Base-by-base conservation (phyloP, 2,888 invertebrate species). In the Deilephila elpenor region DNA sequence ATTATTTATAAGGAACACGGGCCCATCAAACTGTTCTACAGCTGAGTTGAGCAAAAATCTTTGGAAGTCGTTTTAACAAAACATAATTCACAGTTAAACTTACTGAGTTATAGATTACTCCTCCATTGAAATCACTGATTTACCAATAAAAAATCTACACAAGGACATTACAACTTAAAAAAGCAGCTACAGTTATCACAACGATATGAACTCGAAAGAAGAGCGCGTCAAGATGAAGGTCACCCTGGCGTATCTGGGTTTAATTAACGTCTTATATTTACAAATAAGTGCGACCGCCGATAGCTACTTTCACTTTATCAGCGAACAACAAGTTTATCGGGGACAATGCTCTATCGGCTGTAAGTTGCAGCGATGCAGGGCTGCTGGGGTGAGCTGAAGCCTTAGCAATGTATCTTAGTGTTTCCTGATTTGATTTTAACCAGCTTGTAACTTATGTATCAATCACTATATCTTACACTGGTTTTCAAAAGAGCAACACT, bases 341-440 rank as follows among this genome's bases (percentile, higher is more conserved):
- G 93, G 92, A 90, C 93, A 93, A 91, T 94, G 93, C 93, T 84
- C 93, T 93, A 93, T 93, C 93, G 89, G 85, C 79, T 83, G 82
- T 78, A 82, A 83, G 78, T 83, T 82, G 81, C 84, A 88, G 86
- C 88, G 82, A 74, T 74, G 59, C 78, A 89, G 89, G 90, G 88
- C 72, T 89, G 87, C n/a, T 59, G 53, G 51, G 56, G 53, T 53
- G 2, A 29, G 29, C 51, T 32, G 19, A 71, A 11, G 17, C 3
- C 51, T 51, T 51, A 4, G 0, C 29, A 6, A 8, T 29, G 5
- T 1, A n/a, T 56, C 11, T 14, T 8, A 5, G 29, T 5, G n/a
- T 20, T 29, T 29, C 61, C 29, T 61, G 25, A 61, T 44, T 44
- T 44, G 3, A 1, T 44, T 11, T 25, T 1, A 25, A 25, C 25